Evolutionary conservation across 2,797 vertebrate species (phyloP).

Genomic region (Hypotaenidia okinawae): DNA sequence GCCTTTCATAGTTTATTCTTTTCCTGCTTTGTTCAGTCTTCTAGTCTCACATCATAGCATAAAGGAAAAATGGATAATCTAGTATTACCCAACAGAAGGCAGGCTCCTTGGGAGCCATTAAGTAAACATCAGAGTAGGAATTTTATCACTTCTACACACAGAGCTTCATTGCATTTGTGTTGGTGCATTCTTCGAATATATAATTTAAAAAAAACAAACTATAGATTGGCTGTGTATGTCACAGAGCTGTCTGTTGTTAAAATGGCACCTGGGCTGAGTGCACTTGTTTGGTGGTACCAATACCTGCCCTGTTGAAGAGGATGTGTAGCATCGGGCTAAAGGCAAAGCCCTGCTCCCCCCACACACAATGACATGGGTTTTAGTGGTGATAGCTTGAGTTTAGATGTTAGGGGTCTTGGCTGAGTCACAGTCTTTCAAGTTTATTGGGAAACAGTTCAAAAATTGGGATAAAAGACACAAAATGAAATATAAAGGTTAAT

Average conservation of each 20-base stretch:
- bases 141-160: not conserved
- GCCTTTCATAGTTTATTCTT: not conserved
- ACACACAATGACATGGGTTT: not conserved
- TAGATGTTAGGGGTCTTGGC: not conserved
- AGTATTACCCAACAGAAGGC: slow-evolving; percentile 1
- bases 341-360: not conserved
- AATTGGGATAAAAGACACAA: not conserved
- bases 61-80: slow-evolving; percentile 7
- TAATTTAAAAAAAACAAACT: not conserved
- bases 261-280: not conserved
- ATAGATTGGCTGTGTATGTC: not conserved
- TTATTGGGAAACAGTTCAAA: not conserved
- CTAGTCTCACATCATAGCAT: not conserved
- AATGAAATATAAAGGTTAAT: not conserved
- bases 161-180: not conserved
- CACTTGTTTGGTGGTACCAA: not conserved
- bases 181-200: not conserved
- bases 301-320: not conserved
- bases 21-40: not conserved
- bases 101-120: slow-evolving; percentile 15
- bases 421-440: not conserved
- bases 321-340: not conserved
- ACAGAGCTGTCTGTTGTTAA: not conserved
- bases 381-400: rapidly evolving
- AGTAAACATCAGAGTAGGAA: slow-evolving; percentile 3